These are phyloP conservation scores for Papilio machaon DNA, from an alignment of 1,140 invertebrate species.

Conservation along the genomic window DNA sequence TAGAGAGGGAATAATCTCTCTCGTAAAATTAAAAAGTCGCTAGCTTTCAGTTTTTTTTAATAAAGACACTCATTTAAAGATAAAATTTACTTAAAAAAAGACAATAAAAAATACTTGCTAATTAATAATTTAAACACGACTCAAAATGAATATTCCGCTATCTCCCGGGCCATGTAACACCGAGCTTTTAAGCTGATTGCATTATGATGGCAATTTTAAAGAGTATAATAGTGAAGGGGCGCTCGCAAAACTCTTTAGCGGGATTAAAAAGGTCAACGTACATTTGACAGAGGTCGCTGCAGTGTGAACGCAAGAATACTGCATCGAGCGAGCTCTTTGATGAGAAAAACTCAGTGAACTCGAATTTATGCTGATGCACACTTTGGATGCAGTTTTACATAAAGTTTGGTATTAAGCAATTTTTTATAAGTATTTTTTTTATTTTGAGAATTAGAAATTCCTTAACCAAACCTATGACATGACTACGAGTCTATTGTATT, in stretches of 20 bases:
- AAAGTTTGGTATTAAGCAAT: not conserved
- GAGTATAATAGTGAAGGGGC: conserved; percentile 25
- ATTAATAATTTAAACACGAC: conserved; percentile 1
- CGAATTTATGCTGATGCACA: not conserved
- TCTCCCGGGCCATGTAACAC: not conserved
- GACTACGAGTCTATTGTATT: no score
- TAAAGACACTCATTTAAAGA: not conserved
- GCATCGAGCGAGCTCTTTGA: conserved; percentile 21
- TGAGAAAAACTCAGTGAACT: conserved; percentile 9
- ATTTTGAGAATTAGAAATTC: no score
- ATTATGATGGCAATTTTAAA: conserved; percentile 30
- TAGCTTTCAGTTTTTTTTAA: no score
- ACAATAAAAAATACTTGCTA: not conserved
- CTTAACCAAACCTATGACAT: no score
- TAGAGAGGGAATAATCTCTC: no score
- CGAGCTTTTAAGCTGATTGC: conserved; percentile 23
- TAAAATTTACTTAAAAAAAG: not conserved
- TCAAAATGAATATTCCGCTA: conserved; percentile 11
- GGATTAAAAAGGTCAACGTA: conserved; percentile 36
- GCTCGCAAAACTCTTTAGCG: conserved; percentile 29
- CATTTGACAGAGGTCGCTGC: conserved; percentile 17
- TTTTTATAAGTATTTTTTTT: no score
- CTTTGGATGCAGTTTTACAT: not conserved
- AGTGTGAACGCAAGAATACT: not conserved
- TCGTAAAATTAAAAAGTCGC: no score